A percentile compares a stretch with the other conserved stretches of the same genome.
These are phyloP conservation scores for Erannis defoliaria DNA, from an alignment of 2,888 invertebrate species.

Conservation along the genomic window DNA sequence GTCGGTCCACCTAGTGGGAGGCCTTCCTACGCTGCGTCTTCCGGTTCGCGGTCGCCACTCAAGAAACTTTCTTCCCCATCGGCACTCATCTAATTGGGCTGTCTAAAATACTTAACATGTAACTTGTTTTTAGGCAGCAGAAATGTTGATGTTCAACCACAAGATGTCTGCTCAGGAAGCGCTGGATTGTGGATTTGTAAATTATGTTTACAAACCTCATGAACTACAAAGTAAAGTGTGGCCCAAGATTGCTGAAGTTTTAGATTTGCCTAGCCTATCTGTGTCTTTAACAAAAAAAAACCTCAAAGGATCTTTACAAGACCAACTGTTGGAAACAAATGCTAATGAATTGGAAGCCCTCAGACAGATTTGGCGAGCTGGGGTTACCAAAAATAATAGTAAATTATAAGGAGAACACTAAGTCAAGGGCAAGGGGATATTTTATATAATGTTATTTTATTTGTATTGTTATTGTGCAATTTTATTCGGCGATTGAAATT, in stretches of 20 bases:
- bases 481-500: neutral
- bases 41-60: too few relatives aligned
- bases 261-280: conserved; percentile 85
- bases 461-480: neutral
- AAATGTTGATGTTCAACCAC: conserved; percentile 90
- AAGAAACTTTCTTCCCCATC: too few relatives aligned
- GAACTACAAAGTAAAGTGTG: conserved; percentile 87
- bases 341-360: conserved; percentile 89
- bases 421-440: neutral
- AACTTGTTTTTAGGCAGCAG: conserved; percentile 77
- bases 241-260: conserved; percentile 84
- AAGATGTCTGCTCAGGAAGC: conserved; percentile 94
- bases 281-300: conserved; percentile 90
- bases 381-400: conserved; percentile 63
- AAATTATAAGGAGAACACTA: conserved; percentile 16
- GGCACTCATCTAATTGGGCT: too few relatives aligned
- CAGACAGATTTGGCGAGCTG: conserved; percentile 87
- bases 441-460: neutral
- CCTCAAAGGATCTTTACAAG: conserved; percentile 86
- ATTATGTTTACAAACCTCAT: conserved; percentile 90
- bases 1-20: too few relatives aligned
- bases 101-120: neutral
- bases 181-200: conserved; percentile 91
- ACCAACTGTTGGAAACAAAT: conserved; percentile 89
- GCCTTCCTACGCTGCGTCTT: too few relatives aligned